A percentile compares a stretch with the other conserved stretches of the same genome.
These are phyloP conservation scores for Ameiurus melas DNA, from an alignment of 2,113 vertebrate species.

Conservation along the genomic window DNA sequence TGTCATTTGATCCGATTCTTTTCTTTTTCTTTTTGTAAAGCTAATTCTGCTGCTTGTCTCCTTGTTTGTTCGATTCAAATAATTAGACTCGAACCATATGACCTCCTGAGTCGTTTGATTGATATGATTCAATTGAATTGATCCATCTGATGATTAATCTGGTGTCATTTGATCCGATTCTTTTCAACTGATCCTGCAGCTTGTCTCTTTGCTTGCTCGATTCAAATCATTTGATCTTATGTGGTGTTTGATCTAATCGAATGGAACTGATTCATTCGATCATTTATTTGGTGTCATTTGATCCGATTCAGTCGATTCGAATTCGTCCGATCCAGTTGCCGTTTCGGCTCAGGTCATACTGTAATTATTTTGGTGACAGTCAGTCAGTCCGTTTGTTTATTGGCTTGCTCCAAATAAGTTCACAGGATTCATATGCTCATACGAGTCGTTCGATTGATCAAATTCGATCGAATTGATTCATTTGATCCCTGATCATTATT, in stretches of 20 bases:
- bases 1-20: neutral
- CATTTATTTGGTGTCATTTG: neutral
- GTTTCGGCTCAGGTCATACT: neutral
- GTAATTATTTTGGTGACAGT: neutral
- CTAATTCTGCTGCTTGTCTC: neutral
- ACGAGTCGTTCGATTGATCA: neutral
- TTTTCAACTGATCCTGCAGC: neutral
- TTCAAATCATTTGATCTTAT: neutral
- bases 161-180: neutral
- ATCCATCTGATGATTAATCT: neutral
- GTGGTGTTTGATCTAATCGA: neutral
- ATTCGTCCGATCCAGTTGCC: neutral
- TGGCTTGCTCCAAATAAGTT: neutral
- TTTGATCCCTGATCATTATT: no score
- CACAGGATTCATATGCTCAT: neutral
- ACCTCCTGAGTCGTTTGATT: neutral
- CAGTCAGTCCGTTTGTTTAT: neutral
- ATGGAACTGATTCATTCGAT: neutral
- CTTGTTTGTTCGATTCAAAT: neutral
- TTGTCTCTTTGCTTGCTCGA: no score
- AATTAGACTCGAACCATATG: neutral
- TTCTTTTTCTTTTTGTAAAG: no score
- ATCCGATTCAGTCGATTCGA: neutral
- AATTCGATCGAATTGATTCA: neutral
- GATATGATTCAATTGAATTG: neutral